Evolutionary conservation across 2,888 invertebrate genomes (phyloP), one percentile per base, ranked within the genome.

Genomic region (Spodoptera exigua): DNA sequence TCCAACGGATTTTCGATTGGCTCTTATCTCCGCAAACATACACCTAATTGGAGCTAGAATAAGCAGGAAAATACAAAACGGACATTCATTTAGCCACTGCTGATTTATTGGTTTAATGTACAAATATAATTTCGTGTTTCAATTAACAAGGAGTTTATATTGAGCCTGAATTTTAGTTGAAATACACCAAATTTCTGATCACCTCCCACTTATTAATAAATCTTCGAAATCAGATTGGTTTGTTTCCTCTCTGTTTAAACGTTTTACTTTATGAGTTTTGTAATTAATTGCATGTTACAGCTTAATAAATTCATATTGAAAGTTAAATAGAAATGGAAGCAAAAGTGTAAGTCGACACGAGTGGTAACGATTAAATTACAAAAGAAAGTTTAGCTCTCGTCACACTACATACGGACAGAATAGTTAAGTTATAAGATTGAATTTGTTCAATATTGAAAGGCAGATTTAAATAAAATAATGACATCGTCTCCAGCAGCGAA

Each of bases 401-500:
- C 80, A 77, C 78, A 80, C 79, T 67, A 79, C 82, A 83, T 77
- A 72, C 72, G 78, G 76, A 81, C 79, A 80, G 77, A 87, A 87
- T 86, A 88, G 84, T 83, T 74, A 81, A 67, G 68, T 58, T 83
- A 79, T 83, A 84, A 85, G 84, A 84, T 83, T 83, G 66, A 78
- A 81, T 78, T 78, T 79, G 77, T 80, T 80, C 76, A 76, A 80
- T 85, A 81, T 82, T 78, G 76, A 79, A 80, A 70, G 68, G 61
- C 64, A 78, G 74, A 80, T 83, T 81, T 73, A 78, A 84, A 87
- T 83, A 87, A 88, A 89, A 88, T 86, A 84, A 84, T 82, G 82
- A 79, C 78, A 74, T 83, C 80, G 83, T 83, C 90, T 89, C 90
- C 92, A 89, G 87, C 91, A 84, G 90, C 83, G 91, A 85, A 86